Evolutionary conservation across 2,113 vertebrate species (phyloP).

Genomic region (Pelobates fuscus): DNA sequence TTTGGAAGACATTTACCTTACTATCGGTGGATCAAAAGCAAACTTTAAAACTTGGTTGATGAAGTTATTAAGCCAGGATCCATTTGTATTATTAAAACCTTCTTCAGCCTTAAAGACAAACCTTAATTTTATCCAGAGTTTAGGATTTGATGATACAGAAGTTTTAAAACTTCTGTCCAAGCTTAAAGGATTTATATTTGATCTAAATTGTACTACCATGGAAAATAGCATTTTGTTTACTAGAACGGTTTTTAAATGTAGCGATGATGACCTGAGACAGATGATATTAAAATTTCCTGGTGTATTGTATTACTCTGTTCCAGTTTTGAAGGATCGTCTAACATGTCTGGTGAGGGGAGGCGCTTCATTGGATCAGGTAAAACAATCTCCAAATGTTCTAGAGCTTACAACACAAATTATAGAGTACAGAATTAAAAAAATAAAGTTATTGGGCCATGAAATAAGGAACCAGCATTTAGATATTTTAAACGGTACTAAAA

Average conservation of each 20-base stretch:
- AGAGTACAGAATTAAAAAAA: slow-evolving; percentile 78
- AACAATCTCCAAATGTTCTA: slow-evolving; percentile 75
- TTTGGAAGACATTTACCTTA: slow-evolving; percentile 76
- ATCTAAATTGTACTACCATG: slow-evolving; percentile 77
- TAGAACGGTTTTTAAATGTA: slow-evolving; percentile 74
- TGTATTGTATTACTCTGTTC: slow-evolving; percentile 80
- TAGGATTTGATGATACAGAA: slow-evolving; percentile 75
- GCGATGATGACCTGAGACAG: slow-evolving; percentile 70
- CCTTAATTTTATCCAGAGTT: slow-evolving; percentile 75
- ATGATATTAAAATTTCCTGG: slow-evolving; percentile 82
- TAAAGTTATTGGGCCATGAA: slow-evolving; percentile 73
- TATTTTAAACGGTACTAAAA: slow-evolving; percentile 84
- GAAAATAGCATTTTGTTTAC: slow-evolving; percentile 74
- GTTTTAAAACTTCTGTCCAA: slow-evolving; percentile 85
- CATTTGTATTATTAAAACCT: slow-evolving; percentile 82
- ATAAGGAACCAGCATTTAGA: slow-evolving; percentile 74
- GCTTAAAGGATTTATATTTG: slow-evolving; percentile 86
- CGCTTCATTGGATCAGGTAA: slow-evolving; percentile 79
- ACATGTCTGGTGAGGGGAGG: slow-evolving; percentile 73
- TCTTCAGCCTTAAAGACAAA: slow-evolving; percentile 72
- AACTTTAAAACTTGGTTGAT: slow-evolving; percentile 89
- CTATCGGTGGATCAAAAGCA: slow-evolving; percentile 78
- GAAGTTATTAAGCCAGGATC: slow-evolving; percentile 90
- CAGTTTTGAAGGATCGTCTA: slow-evolving; percentile 78
- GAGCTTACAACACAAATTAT: slow-evolving; percentile 88